Conservation (phyloP, 2,113 vertebrate species). For the Sphyrna mokarran region DNA sequence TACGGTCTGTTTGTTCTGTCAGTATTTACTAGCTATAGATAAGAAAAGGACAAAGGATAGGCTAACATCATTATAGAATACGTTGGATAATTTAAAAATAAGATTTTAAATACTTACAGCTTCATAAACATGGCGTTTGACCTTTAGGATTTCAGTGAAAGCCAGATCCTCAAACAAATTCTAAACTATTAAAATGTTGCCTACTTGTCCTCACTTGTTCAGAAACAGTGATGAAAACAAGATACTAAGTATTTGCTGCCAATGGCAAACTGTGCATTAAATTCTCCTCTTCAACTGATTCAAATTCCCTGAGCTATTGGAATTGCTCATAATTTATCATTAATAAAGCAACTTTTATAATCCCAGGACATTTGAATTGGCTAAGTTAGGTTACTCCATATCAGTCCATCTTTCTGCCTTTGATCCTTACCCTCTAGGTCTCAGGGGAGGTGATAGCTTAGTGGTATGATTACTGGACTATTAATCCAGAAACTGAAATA, state of each 20-base stretch:
- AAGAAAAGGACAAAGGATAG: neutral
- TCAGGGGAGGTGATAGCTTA: too few relatives aligned
- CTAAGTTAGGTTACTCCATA: neutral
- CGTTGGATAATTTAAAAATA: neutral
- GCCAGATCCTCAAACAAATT: neutral
- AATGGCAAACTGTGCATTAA: neutral
- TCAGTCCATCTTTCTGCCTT: neutral
- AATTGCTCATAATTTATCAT: neutral
- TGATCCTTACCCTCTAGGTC: too few relatives aligned
- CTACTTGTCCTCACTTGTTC: neutral
- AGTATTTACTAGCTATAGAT: neutral
- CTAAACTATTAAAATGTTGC: neutral
- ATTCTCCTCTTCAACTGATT: neutral
- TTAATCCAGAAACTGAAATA: too few relatives aligned
- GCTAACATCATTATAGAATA: too few relatives aligned
- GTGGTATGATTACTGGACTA: too few relatives aligned
- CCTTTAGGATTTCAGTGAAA: neutral
- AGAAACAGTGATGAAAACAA: neutral
- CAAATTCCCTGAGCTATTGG: neutral
- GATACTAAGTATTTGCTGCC: neutral
- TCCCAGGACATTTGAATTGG: neutral
- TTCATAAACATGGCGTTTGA: too few relatives aligned
- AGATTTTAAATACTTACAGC: neutral
- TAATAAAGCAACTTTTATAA: neutral
- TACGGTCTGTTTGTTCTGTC: neutral